These are phyloP conservation scores for Lasioglossum albipes DNA, from an alignment of 1,140 invertebrate species.

Conservation along the genomic window DNA sequence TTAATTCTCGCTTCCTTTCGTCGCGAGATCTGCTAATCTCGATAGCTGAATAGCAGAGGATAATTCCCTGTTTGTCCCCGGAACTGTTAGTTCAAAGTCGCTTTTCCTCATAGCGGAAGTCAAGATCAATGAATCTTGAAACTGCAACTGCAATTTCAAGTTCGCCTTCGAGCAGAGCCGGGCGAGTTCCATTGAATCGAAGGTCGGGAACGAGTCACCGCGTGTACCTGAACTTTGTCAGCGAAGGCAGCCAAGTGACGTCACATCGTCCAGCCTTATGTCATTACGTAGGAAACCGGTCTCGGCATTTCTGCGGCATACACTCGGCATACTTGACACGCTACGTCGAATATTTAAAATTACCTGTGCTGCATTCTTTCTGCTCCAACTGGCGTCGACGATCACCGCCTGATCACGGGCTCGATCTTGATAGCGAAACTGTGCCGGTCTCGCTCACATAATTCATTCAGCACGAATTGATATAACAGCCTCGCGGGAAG, in stretches of 20 bases:
- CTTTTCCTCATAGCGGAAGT: not conserved
- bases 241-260: conserved; percentile 34
- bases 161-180: too few species aligned
- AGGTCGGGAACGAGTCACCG: conserved; percentile 45
- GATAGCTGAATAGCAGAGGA: too few species aligned
- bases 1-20: too few species aligned
- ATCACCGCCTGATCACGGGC: not conserved
- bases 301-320: not conserved
- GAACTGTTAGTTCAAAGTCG: too few species aligned
- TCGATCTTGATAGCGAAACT: not conserved
- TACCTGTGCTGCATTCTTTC: not conserved
- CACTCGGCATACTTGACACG: not conserved
- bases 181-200: conserved; percentile 32
- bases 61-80: too few species aligned
- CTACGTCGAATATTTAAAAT: conserved; percentile 13
- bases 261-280: conserved; percentile 44
- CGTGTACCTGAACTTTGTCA: conserved; percentile 47
- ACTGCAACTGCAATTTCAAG: not conserved
- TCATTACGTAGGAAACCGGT: conserved; percentile 45
- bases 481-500: not conserved
- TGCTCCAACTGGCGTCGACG: not conserved
- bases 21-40: too few species aligned
- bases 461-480: not conserved
- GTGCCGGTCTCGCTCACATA: not conserved
- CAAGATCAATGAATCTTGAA: not conserved